Evolutionary conservation across 1,140 invertebrate species (phyloP).

Genomic region (Cydia pomonella): DNA sequence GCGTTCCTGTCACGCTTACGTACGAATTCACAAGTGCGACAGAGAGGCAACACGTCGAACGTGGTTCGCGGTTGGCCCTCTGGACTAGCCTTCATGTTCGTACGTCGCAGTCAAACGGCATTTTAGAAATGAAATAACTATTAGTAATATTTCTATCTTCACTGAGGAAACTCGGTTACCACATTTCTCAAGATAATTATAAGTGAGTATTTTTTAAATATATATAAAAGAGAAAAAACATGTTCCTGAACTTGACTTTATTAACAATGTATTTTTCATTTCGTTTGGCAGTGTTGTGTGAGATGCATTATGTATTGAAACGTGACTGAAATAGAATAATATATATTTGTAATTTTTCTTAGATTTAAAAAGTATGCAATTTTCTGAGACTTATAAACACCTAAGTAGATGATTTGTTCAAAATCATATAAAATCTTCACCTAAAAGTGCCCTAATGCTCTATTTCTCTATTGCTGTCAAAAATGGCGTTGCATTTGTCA

Average conservation of each 20-base stretch:
- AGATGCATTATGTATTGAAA: not conserved
- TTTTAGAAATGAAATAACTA: no score
- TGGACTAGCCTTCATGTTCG: no score
- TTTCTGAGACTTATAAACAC: not conserved
- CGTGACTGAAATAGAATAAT: no score
- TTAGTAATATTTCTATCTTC: not conserved
- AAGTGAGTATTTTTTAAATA: not conserved
- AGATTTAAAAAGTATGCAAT: no score
- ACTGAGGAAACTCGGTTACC: not conserved
- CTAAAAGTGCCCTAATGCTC: not conserved
- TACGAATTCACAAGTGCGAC: no score
- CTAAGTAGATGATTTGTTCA: not conserved
- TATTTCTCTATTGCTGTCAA: slow-evolving; percentile 31
- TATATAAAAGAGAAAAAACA: not conserved
- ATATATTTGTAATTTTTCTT: no score
- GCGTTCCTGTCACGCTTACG: no score
- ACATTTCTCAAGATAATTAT: not conserved
- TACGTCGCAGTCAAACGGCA: not conserved
- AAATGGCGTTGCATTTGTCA: slow-evolving; percentile 26
- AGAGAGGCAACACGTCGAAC: no score
- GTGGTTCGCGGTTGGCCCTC: no score
- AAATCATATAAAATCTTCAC: not conserved
- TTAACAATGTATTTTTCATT: not conserved
- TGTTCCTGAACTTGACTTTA: not conserved
- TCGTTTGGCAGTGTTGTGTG: not conserved